These are phyloP conservation scores for Gopherus flavomarginatus DNA, from an alignment of 2,113 vertebrate species.

Conservation along the genomic window DNA sequence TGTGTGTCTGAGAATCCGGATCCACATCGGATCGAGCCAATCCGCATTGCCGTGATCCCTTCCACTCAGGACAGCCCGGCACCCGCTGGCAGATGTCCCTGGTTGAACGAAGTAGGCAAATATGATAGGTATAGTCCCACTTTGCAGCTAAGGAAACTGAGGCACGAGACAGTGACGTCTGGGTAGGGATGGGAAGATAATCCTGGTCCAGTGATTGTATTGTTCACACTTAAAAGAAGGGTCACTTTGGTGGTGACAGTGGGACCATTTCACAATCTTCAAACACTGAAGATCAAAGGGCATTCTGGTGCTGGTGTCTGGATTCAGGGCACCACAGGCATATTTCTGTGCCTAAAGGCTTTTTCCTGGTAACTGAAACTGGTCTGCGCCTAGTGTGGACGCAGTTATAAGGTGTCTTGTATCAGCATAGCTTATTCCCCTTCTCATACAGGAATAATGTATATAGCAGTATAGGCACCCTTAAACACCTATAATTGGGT, in stretches of 20 bases:
- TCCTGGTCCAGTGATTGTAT: not conserved
- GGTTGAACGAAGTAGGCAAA: not conserved
- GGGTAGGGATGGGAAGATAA: not conserved
- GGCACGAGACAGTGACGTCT: not conserved
- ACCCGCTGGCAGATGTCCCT: not conserved
- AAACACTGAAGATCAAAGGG: too few species aligned
- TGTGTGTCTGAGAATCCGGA: not conserved
- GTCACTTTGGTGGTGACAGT: too few species aligned
- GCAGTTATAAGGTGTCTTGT: not conserved
- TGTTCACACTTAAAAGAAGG: too few species aligned
- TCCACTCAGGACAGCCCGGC: not conserved
- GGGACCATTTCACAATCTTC: too few species aligned
- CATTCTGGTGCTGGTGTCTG: not conserved
- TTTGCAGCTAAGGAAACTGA: not conserved
- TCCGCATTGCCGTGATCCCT: not conserved
- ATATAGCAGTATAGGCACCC: not conserved
- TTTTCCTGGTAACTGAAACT: too few species aligned
- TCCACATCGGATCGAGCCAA: not conserved
- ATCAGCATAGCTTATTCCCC: not conserved
- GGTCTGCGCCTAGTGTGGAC: too few species aligned
- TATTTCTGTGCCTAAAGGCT: too few species aligned
- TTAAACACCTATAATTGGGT: not conserved
- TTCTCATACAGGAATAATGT: not conserved
- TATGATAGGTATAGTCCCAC: not conserved
- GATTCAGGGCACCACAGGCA: not conserved